Conservation (phyloP, 2,888 invertebrate genomes). For the Idaea biselata region DNA sequence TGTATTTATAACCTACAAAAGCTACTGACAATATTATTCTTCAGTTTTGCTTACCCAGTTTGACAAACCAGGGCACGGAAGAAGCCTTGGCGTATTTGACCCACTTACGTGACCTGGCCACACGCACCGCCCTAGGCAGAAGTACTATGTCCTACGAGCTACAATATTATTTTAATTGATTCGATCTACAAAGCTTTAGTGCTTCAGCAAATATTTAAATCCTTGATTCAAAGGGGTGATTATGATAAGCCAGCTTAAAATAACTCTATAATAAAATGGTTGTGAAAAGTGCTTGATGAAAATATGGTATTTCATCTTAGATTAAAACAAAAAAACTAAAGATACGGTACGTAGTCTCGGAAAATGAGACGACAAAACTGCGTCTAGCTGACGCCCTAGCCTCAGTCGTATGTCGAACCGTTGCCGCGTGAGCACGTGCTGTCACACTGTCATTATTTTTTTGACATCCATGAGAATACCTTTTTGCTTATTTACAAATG, state of each 20-base stretch:
- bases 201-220: background rate
- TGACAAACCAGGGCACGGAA: constrained; percentile 6
- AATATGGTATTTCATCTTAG: no score
- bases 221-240: background rate
- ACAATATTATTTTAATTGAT: constrained; percentile 25
- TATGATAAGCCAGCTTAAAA: background rate
- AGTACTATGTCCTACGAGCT: constrained; percentile 31
- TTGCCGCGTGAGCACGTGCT: no score
- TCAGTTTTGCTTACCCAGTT: background rate
- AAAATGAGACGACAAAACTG: no score
- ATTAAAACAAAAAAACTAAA: no score
- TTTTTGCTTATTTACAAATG: no score
- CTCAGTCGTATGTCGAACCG: no score
- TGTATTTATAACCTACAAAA: background rate
- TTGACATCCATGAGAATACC: no score
- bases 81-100: constrained; percentile 41
- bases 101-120: constrained; percentile 67
- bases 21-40: background rate
- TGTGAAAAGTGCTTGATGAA: background rate
- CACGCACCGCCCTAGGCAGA: constrained; percentile 41
- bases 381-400: no score
- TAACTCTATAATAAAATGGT: background rate
- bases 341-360: no score
- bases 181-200: background rate
- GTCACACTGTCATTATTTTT: no score